phyloP scores from a whole-genome alignment of 1,140 invertebrate species.

The Amphibalanus amphitrite region DNA sequence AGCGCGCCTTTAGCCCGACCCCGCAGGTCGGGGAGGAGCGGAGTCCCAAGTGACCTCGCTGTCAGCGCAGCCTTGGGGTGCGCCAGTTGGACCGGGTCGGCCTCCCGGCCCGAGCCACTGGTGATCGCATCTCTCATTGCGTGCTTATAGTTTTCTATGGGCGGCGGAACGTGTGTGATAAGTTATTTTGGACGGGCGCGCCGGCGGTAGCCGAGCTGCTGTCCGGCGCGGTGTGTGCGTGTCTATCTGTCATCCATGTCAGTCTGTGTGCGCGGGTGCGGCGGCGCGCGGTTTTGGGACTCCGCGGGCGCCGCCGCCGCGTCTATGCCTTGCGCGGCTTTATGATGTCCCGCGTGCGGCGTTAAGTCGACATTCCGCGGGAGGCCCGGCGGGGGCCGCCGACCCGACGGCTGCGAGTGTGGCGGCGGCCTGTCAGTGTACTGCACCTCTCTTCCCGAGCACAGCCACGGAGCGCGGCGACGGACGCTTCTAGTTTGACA shows the following conservation, averaged over 20 bases:
- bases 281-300: too few relatives aligned
- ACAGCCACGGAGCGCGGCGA: too few relatives aligned
- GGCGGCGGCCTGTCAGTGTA: not conserved
- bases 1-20: constrained; percentile 15
- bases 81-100: too few relatives aligned
- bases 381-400: too few relatives aligned
- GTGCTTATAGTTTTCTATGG: not conserved
- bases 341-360: not conserved
- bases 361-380: not conserved
- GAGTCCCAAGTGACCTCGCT: too few relatives aligned
- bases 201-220: not conserved
- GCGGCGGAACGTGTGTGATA: not conserved
- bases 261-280: not conserved
- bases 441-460: not conserved
- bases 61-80: too few relatives aligned
- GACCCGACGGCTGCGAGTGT: not conserved
- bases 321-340: not conserved
- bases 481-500: not conserved
- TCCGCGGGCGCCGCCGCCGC: too few relatives aligned
- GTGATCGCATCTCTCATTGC: not conserved
- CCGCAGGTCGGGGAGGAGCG: too few relatives aligned
- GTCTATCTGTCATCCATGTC: not conserved
- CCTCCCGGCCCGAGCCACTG: not conserved
- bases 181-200: not conserved
- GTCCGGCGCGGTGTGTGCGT: not conserved